Percentiles rank a stretch among this genome's conserved stretches.
Conservation (phyloP, 23 tunicate genomes). For the Halocynthia roretzi region DNA sequence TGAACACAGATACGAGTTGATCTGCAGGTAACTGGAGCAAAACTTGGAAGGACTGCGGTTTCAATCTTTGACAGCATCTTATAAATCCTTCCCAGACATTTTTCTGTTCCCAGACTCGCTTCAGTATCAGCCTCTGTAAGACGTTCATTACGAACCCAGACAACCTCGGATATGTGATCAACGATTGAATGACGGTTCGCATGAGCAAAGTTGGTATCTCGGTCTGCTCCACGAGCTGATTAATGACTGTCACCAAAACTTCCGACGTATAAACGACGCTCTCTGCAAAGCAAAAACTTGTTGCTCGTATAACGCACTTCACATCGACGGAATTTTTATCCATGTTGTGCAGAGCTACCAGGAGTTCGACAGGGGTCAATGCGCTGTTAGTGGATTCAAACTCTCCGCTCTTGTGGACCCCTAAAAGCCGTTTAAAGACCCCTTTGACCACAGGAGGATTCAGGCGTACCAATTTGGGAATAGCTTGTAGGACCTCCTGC, state of each 20-base stretch:
- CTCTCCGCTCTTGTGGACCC: slow-evolving; percentile 54
- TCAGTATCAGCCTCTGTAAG: slow-evolving; percentile 63
- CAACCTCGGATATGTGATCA: slow-evolving; percentile 86
- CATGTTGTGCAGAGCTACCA: slow-evolving; percentile 83
- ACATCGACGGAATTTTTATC: slow-evolving; percentile 68
- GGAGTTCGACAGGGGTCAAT: slow-evolving; percentile 65
- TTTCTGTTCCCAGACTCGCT: slow-evolving; percentile 87
- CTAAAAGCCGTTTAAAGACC: slow-evolving; percentile 61
- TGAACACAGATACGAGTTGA: slow-evolving; percentile 51
- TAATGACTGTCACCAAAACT: slow-evolving; percentile 86
- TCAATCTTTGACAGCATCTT: slow-evolving; percentile 87
- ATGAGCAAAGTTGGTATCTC: slow-evolving; percentile 79
- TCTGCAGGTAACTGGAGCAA: slow-evolving; percentile 68
- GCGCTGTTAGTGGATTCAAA: slow-evolving; percentile 57
- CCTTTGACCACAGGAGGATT: slow-evolving; percentile 49
- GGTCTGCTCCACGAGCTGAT: slow-evolving; percentile 65
- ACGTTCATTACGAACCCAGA: slow-evolving; percentile 87
- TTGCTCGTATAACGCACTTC: slow-evolving; percentile 79
- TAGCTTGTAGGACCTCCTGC: slow-evolving; percentile 71
- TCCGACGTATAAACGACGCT: slow-evolving; percentile 89
- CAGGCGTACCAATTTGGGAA: slow-evolving; percentile 72
- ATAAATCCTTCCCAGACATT: slow-evolving; percentile 98
- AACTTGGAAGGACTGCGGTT: slow-evolving; percentile 92
- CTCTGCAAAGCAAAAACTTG: slow-evolving; percentile 85
- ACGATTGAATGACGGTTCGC: slow-evolving; percentile 94